Evolutionary conservation across 2,888 invertebrate species (phyloP).

Genomic region (Lutraria lutraria): DNA sequence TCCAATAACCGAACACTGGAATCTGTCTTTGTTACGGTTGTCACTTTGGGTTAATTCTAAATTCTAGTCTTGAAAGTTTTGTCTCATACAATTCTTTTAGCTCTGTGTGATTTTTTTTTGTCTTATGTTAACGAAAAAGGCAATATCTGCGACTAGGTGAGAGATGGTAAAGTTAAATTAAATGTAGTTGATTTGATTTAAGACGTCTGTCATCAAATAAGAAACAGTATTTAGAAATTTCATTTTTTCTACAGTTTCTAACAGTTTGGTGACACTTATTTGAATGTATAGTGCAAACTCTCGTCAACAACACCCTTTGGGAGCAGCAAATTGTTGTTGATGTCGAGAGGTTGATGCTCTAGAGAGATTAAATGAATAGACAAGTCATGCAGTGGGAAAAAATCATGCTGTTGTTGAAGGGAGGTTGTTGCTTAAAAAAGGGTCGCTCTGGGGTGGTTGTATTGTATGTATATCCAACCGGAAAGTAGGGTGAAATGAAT

Average conservation of each 20-base stretch:
- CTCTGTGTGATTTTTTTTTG: background rate
- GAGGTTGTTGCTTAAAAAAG: too few species aligned
- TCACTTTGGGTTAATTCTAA: constrained; percentile 12
- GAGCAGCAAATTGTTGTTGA: too few species aligned
- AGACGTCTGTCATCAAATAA: background rate
- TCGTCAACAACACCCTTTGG: too few species aligned
- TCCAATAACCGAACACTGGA: background rate
- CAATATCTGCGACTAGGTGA: background rate
- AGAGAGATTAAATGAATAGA: too few species aligned
- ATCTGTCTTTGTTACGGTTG: constrained; percentile 5
- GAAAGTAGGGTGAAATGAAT: too few species aligned
- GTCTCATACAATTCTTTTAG: constrained; percentile 10
- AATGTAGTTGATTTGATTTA: constrained; percentile 8
- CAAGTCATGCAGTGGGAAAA: too few species aligned
- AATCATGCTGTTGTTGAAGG: too few species aligned
- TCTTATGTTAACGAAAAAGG: background rate
- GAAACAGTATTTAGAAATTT: background rate
- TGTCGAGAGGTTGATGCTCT: too few species aligned
- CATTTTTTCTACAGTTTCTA: background rate
- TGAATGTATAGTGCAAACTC: too few species aligned
- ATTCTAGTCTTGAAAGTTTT: constrained; percentile 13
- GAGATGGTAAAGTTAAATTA: background rate
- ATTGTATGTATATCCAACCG: too few species aligned
- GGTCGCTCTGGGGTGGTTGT: too few species aligned
- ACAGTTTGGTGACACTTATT: too few species aligned